Evolutionary conservation across 1,140 invertebrate genomes (phyloP), one percentile per base, ranked within the genome.

Genomic region (Goniozus legneri): DNA sequence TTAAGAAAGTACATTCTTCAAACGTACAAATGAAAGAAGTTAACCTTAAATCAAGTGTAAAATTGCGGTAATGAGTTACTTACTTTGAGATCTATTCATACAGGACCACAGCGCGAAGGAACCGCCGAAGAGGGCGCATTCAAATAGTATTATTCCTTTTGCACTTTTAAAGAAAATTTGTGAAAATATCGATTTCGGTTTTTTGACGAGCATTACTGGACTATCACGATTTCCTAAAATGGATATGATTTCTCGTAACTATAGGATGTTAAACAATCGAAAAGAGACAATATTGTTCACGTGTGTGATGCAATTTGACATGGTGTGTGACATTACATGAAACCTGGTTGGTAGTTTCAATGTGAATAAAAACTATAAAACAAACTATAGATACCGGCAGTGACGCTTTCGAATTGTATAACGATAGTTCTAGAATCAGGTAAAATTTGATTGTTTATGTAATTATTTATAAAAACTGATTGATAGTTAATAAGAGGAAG

Each of bases 231-330:
- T 66, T 64, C 72, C 70, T 67, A 70, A 74, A 67, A 69, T 71
- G 74, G 72, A 70, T 69, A 74, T 75, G 62, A 70, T 69, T 49
- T n/a, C n/a, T n/a, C n/a, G n/a, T n/a, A n/a, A n/a, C n/a, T n/a
- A n/a, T n/a, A n/a, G n/a, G n/a, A n/a, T n/a, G n/a, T n/a, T n/a
- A n/a, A n/a, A n/a, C n/a, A n/a, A n/a, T n/a, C n/a, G n/a, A n/a
- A n/a, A n/a, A n/a, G n/a, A n/a, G n/a, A n/a, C n/a, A n/a, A n/a
- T n/a, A n/a, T n/a, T n/a, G n/a, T n/a, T n/a, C n/a, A n/a, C n/a
- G n/a, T n/a, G n/a, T n/a, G n/a, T n/a, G n/a, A n/a, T n/a, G n/a
- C n/a, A n/a, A n/a, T n/a, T n/a, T n/a, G n/a, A n/a, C n/a, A n/a
- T n/a, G n/a, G n/a, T n/a, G n/a, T n/a, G n/a, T n/a, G n/a, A n/a